Evolutionary conservation across 1,140 invertebrate genomes (phyloP), one percentile per base, ranked within the genome.

Genomic region (Cydia splendana): DNA sequence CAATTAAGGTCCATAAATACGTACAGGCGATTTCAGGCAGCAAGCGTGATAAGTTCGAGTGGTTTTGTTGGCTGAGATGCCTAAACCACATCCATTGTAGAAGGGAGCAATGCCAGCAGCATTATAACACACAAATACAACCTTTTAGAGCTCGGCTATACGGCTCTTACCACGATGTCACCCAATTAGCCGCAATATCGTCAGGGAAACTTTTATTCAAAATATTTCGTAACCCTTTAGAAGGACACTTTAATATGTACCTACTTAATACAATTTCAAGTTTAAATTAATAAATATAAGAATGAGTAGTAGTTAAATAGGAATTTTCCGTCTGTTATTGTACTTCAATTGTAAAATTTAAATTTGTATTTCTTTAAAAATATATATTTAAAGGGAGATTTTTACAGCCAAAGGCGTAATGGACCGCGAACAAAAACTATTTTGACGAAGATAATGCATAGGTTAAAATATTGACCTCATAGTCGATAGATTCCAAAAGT

Each of bases 1-100:
- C 57, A 62, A 62, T 62, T 24, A 62, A 9, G 57, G 57, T n/a
- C 9, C 57, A 24, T 24, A 24, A 24, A 24, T 24, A 24, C 24
- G 57, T 62, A 24, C 20, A 62, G 57, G 57, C 24, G 57, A 24
- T 10, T 12, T 24, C 18, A n/a, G 5, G 18, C 53, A 62, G 9
- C 57, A 7, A 62, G n/a, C 57, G 20, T 62, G 57, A 62, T 62
- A 62, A 24, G 57, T 62, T 62, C 57, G 57, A 62, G 57, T 24
- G 57, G 57, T 24, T 62, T 57, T 57, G 18, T 57, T 57, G n/a
- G 53, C 4, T 57, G 53, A 57, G 53, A 57, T 20, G 53, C 53
- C 53, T 18, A 57, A 20, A 15, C 53, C 18, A n/a, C n/a, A n/a
- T 7, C n/a, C 53, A 57, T 6, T 18, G n/a, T n/a, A 57, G n/a